Conservation (phyloP, 2,888 invertebrate genomes). For the Mythimna loreyi region DNA sequence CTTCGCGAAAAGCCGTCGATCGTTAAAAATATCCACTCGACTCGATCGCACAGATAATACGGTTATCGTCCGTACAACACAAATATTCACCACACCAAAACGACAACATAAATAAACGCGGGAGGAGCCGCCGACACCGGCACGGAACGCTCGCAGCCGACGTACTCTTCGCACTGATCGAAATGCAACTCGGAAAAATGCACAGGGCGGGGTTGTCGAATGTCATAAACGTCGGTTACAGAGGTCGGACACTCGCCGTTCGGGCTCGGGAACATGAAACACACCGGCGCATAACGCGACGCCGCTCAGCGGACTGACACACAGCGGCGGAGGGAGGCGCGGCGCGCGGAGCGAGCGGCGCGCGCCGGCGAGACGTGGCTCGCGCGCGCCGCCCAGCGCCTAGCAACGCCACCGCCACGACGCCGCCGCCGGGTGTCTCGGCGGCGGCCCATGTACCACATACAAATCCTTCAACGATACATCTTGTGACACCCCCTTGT, state of each 20-base stretch:
- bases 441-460: constrained; percentile 58
- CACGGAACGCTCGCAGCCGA: constrained; percentile 77
- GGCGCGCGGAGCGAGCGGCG: constrained; percentile 69
- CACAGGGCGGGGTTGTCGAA: constrained; percentile 90
- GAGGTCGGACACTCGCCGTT: constrained; percentile 87
- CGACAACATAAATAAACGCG: constrained; percentile 90
- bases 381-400: constrained; percentile 59
- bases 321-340: constrained; percentile 62
- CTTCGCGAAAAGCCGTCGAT: constrained; percentile 83
- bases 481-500: constrained; percentile 56
- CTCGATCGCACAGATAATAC: constrained; percentile 89
- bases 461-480: constrained; percentile 45
- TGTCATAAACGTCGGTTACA: constrained; percentile 88
- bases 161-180: constrained; percentile 85
- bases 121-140: constrained; percentile 80
- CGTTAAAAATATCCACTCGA: constrained; percentile 88
- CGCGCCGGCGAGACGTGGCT: constrained; percentile 69
- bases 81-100: constrained; percentile 90
- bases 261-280: constrained; percentile 70
- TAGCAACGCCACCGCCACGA: constrained; percentile 59
- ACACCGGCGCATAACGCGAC: constrained; percentile 80
- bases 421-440: constrained; percentile 64
- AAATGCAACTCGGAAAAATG: constrained; percentile 87
- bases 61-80: constrained; percentile 90
- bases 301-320: constrained; percentile 84